Percentiles rank a stretch among this genome's conserved stretches.
phyloP scores from a whole-genome alignment of 2,888 invertebrate genomes.

The Theretra japonica region DNA sequence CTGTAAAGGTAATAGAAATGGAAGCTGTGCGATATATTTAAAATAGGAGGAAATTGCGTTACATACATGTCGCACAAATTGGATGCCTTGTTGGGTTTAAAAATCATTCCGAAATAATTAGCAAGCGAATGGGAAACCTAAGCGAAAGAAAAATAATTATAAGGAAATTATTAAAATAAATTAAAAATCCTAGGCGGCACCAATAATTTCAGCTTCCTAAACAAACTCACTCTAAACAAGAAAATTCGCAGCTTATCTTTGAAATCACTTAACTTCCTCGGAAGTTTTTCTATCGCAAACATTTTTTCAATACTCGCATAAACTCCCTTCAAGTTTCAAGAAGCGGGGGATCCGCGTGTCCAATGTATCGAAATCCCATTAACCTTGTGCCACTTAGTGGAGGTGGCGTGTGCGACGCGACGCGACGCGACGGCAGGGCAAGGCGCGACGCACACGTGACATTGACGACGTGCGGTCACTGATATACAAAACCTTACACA shows the following conservation, averaged over 20 bases:
- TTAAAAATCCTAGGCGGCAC: background rate
- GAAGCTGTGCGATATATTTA: background rate
- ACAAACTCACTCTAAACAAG: background rate
- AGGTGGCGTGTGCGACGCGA: conserved; percentile 30
- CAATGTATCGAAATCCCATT: conserved; percentile 30
- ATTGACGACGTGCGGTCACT: conserved; percentile 56
- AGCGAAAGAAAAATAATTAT: background rate
- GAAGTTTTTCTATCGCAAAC: background rate
- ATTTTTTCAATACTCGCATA: conserved; percentile 13
- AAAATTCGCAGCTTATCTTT: background rate
- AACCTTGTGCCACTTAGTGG: conserved; percentile 34
- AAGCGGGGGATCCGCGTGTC: conserved; percentile 13
- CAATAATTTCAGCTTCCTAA: background rate
- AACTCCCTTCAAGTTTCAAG: conserved; percentile 7
- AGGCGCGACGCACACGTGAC: conserved; percentile 48
- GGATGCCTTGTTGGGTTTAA: background rate
- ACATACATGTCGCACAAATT: background rate
- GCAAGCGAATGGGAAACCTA: background rate
- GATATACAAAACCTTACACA: conserved; percentile 53
- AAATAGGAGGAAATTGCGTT: background rate
- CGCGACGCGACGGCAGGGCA: conserved; percentile 55
- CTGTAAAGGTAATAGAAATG: conserved; percentile 1
- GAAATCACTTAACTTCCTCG: background rate
- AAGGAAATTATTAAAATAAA: background rate
- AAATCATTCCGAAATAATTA: background rate